Conservation (phyloP, 1,140 invertebrate species). For the Lepidotrigona ventralis region DNA sequence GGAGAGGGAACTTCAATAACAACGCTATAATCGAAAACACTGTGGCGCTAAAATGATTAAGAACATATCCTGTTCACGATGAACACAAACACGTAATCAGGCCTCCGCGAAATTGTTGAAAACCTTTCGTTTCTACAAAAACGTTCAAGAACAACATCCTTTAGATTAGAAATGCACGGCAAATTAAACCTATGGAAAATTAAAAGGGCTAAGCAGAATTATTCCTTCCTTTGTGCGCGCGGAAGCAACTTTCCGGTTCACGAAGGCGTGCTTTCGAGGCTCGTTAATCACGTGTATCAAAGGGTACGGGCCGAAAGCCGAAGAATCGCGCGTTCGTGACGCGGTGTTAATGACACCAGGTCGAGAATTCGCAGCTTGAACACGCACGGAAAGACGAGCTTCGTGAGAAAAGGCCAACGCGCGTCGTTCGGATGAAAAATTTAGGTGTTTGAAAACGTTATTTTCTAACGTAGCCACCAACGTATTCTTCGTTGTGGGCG, state of each 20-base stretch:
- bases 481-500: neutral
- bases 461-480: neutral
- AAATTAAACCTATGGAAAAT: neutral
- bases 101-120: neutral
- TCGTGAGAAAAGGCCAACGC: neutral
- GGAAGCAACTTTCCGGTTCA: neutral
- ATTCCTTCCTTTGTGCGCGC: neutral
- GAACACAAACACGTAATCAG: neutral
- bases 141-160: neutral
- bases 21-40: no score
- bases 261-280: neutral
- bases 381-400: slow-evolving; percentile 41
- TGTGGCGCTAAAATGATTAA: no score
- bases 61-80: no score
- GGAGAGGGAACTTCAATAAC: no score
- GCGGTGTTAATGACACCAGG: slow-evolving; percentile 44
- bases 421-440: no score
- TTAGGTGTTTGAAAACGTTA: neutral
- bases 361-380: slow-evolving; percentile 38
- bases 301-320: neutral
- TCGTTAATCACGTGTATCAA: slow-evolving; percentile 37
- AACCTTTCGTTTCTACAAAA: no score
- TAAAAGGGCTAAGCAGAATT: neutral
- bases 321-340: slow-evolving; percentile 43
- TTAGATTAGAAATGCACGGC: neutral